Conservation (phyloP, 1,140 invertebrate genomes). For the Drosophila tani region DNA sequence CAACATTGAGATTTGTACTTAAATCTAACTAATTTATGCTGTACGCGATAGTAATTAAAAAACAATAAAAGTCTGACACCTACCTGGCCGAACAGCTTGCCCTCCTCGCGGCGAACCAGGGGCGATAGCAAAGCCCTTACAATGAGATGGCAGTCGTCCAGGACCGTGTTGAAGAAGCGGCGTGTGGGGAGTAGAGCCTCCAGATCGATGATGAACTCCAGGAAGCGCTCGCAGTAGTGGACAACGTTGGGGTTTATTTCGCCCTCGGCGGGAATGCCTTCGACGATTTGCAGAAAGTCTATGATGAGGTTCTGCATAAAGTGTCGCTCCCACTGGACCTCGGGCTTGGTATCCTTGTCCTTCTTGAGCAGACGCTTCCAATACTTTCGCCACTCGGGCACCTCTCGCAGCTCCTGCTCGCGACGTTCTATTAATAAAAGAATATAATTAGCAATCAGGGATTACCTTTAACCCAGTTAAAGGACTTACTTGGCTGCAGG, state of each 20-base stretch:
- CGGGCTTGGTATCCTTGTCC: conserved; percentile 88
- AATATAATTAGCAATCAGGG: not conserved
- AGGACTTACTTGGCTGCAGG: conserved; percentile 90
- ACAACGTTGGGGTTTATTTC: conserved; percentile 86
- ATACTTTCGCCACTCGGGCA: conserved; percentile 96
- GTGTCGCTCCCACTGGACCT: conserved; percentile 93
- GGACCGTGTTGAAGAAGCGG: conserved; percentile 97
- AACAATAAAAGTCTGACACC: conserved; percentile 83
- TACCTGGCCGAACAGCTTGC: conserved; percentile 96
- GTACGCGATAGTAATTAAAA: conserved; percentile 49
- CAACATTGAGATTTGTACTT: conserved; percentile 80
- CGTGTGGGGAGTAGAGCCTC: conserved; percentile 97
- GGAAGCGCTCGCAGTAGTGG: conserved; percentile 96
- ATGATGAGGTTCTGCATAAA: conserved; percentile 95
- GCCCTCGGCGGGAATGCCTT: conserved; percentile 90
- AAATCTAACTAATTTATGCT: conserved; percentile 69
- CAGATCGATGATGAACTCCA: conserved; percentile 98
- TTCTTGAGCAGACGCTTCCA: conserved; percentile 95
- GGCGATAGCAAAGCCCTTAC: conserved; percentile 94
- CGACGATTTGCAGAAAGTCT: conserved; percentile 94
- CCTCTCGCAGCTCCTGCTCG: conserved; percentile 93
- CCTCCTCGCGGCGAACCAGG: conserved; percentile 91
- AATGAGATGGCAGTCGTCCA: conserved; percentile 98
- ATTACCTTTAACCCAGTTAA: too few relatives aligned
- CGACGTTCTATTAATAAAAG: conserved; percentile 86